These are phyloP conservation scores for Drosophila pachea DNA, from an alignment of 1,140 invertebrate species.

Conservation along the genomic window DNA sequence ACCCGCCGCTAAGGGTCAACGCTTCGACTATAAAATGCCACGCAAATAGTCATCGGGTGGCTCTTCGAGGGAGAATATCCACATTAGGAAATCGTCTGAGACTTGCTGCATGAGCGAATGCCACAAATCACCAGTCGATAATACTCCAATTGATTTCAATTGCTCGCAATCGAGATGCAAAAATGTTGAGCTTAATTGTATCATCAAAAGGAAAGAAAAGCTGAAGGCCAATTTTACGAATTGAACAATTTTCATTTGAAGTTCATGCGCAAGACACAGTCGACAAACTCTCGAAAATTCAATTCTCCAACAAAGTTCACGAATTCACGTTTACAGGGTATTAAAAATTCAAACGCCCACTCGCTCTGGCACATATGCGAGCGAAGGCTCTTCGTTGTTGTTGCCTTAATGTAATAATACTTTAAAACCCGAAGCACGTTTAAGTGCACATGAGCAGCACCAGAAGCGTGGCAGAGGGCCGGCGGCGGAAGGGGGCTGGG, in stretches of 20 bases:
- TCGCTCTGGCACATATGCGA: neutral
- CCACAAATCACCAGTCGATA: neutral
- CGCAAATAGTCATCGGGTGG: neutral
- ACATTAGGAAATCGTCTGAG: neutral
- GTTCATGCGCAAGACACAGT: neutral
- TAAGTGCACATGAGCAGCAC: constrained; percentile 54
- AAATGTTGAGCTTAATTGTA: too few species aligned
- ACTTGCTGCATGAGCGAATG: neutral
- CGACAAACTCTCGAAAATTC: neutral
- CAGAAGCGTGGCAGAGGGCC: neutral
- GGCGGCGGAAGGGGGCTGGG: neutral
- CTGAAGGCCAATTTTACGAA: neutral
- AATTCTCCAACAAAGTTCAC: neutral
- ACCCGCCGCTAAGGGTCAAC: constrained; percentile 4
- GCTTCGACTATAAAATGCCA: constrained; percentile 19
- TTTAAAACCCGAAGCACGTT: constrained; percentile 70
- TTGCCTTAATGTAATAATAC: constrained; percentile 61
- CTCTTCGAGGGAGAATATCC: neutral
- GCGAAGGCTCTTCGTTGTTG: constrained; percentile 47
- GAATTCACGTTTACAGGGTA: constrained; percentile 22
- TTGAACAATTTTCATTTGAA: neutral
- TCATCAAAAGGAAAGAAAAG: too few species aligned
- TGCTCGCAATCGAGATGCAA: neutral
- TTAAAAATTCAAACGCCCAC: constrained; percentile 31
- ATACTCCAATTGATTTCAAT: too few species aligned